phyloP scores from a whole-genome alignment of 1,140 invertebrate species.

The Drosophila sechellia region DNA sequence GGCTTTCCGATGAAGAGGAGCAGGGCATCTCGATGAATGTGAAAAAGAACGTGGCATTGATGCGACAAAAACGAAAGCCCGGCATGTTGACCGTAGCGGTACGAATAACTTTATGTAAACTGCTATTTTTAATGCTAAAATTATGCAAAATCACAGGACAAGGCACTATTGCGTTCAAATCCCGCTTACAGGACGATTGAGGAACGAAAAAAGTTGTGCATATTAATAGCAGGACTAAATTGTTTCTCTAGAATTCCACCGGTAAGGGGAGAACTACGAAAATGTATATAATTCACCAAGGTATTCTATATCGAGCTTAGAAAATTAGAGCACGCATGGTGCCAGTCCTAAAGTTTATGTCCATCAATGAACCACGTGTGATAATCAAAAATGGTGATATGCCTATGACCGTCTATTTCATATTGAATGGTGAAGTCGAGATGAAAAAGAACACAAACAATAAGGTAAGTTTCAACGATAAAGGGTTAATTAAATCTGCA shows the following conservation, averaged over 20 bases:
- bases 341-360: slow-evolving; percentile 51
- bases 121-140: neutral
- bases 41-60: slow-evolving; percentile 69
- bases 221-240: slow-evolving; percentile 49
- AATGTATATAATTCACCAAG: neutral
- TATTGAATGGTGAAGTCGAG: slow-evolving; percentile 71
- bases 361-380: slow-evolving; percentile 39
- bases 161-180: slow-evolving; percentile 48
- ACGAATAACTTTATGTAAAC: neutral
- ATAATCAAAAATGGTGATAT: slow-evolving; percentile 63
- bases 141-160: slow-evolving; percentile 52
- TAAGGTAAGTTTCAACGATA: slow-evolving; percentile 25
- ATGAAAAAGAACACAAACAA: slow-evolving; percentile 43
- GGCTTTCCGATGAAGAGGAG: slow-evolving; percentile 63
- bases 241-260: slow-evolving; percentile 69
- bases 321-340: slow-evolving; percentile 71
- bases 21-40: slow-evolving; percentile 66
- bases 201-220: slow-evolving; percentile 62
- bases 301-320: slow-evolving; percentile 23
- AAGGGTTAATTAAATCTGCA: neutral
- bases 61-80: slow-evolving; percentile 68
- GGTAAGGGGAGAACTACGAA: slow-evolving; percentile 18
- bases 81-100: slow-evolving; percentile 71
- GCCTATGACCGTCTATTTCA: slow-evolving; percentile 61
- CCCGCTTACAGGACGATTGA: slow-evolving; percentile 43